Conservation (phyloP, 1,140 invertebrate species). For the Reticulitermes speratus region DNA sequence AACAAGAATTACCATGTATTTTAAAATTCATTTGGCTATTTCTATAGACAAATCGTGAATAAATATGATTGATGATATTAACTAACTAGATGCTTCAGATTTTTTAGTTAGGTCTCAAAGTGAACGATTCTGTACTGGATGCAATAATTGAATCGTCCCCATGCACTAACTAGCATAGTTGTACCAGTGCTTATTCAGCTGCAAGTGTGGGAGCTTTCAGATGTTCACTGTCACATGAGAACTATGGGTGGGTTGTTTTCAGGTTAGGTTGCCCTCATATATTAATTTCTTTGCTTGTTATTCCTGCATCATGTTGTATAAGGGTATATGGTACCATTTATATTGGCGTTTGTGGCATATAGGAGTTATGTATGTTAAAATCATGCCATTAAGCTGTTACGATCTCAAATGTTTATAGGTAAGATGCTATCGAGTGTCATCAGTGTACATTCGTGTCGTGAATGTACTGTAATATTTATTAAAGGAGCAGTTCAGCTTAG, state of each 20-base stretch:
- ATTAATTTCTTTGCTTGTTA: conserved; percentile 26
- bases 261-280: conserved; percentile 9
- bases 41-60: conserved; percentile 21
- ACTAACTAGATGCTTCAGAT: conserved; percentile 34
- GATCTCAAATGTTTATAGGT: too few species aligned
- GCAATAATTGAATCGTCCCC: conserved; percentile 24
- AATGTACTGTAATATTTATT: too few species aligned
- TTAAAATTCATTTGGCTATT: conserved; percentile 29
- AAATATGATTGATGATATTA: conserved; percentile 18
- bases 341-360: not conserved
- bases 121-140: conserved; percentile 26
- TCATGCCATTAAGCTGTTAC: not conserved
- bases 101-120: conserved; percentile 33
- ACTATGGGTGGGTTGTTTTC: conserved; percentile 13
- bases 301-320: not conserved
- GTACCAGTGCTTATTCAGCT: conserved; percentile 30
- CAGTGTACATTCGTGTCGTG: too few species aligned
- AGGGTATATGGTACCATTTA: conserved; percentile 11
- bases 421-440: too few species aligned
- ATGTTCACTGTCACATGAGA: not conserved
- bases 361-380: not conserved
- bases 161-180: conserved; percentile 25
- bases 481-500: too few species aligned
- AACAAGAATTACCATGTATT: conserved; percentile 24
- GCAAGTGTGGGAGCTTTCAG: conserved; percentile 27